Evolutionary conservation across 1,140 invertebrate genomes (phyloP).

Genomic region (Teleopsis dalmanni): DNA sequence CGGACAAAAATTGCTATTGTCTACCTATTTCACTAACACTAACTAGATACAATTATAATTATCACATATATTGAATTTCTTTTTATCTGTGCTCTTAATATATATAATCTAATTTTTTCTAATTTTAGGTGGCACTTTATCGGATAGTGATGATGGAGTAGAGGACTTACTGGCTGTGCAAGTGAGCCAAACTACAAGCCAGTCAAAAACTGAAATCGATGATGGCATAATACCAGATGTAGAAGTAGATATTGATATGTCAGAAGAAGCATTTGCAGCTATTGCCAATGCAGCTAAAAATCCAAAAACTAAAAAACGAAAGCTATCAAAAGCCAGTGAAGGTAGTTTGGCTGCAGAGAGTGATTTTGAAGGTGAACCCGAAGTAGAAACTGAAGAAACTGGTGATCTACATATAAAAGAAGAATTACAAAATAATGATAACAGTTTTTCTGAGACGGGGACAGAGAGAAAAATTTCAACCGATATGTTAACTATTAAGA

Average conservation of each 20-base stretch:
- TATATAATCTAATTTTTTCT: not conserved
- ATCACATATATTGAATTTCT: not conserved
- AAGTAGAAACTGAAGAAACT: constrained; percentile 19
- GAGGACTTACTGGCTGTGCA: constrained; percentile 8
- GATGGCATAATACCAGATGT: constrained; percentile 21
- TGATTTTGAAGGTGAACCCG: not conserved
- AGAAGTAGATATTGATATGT: constrained; percentile 18
- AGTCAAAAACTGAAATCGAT: constrained; percentile 17
- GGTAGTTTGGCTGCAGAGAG: not conserved
- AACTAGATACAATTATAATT: not conserved
- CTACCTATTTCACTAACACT: not conserved
- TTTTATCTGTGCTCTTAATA: not conserved
- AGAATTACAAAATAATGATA: constrained; percentile 16
- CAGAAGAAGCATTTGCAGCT: constrained; percentile 19
- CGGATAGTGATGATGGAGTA: constrained; percentile 11
- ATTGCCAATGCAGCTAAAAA: not conserved
- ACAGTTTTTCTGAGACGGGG: not conserved
- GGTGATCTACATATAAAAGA: constrained; percentile 41
- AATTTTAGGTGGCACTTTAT: constrained; percentile 3
- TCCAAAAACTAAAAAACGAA: not conserved
- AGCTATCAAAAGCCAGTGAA: constrained; percentile 3
- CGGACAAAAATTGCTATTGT: not conserved
- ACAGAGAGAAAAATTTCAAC: not conserved
- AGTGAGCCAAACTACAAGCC: not conserved
- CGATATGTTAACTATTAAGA: constrained; percentile 7